Evolutionary conservation across 2,797 vertebrate genomes (phyloP).

Genomic region (Taenioides sp.): DNA sequence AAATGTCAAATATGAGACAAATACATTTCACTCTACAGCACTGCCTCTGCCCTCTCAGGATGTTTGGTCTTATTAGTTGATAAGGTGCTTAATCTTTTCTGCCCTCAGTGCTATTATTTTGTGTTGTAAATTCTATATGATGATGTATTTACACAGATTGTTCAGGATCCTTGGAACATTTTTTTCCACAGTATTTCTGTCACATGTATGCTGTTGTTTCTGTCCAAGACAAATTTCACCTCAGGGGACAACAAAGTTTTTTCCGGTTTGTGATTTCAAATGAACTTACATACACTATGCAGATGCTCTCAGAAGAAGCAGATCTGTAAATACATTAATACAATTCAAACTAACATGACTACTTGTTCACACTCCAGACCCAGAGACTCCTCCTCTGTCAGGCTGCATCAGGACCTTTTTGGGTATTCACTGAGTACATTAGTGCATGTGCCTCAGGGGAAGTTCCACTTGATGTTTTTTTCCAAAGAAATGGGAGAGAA

Average conservation of each 20-base stretch:
- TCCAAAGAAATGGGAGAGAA: conserved; percentile 43
- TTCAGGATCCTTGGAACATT: not conserved
- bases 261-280: not conserved
- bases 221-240: not conserved
- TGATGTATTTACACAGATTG: not conserved
- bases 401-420: conserved; percentile 48
- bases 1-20: not conserved
- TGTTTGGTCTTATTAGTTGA: not conserved
- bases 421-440: conserved; percentile 57
- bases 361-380: conserved; percentile 18
- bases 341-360: not conserved
- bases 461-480: conserved; percentile 41
- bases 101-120: no score
- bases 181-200: not conserved
- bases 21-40: not conserved
- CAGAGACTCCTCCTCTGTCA: conserved; percentile 19
- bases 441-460: conserved; percentile 36
- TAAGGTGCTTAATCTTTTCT: no score
- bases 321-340: not conserved
- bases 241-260: not conserved
- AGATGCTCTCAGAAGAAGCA: not conserved
- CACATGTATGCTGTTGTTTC: not conserved
- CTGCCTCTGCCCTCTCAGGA: not conserved
- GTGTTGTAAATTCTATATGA: not conserved
- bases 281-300: not conserved